Conservation (phyloP, 2,113 vertebrate species). For the Vidua macroura region DNA sequence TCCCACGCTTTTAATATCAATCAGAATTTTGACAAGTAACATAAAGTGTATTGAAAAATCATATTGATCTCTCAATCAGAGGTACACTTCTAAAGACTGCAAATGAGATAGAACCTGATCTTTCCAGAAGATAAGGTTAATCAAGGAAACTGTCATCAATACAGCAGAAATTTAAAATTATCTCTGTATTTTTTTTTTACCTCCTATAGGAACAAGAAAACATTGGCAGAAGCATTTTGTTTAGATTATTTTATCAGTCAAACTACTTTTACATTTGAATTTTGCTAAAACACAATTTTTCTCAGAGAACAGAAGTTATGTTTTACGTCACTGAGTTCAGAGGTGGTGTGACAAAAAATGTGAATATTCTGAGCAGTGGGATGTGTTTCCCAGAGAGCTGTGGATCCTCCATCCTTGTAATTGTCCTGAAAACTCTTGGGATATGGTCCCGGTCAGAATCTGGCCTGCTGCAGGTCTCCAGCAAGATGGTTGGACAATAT, state of each 20-base stretch:
- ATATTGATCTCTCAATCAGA: background rate
- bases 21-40: background rate
- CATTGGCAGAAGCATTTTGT: background rate
- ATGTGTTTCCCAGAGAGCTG: fast-evolving
- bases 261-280: background rate
- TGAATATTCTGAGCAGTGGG: background rate
- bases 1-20: background rate
- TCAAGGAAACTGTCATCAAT: background rate
- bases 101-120: background rate
- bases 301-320: background rate
- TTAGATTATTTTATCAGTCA: background rate
- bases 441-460: background rate
- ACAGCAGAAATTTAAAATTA: background rate
- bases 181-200: background rate
- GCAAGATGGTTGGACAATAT: background rate
- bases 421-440: fast-evolving
- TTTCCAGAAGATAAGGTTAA: background rate
- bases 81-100: background rate
- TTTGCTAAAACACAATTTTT: background rate
- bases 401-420: no score
- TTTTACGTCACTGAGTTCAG: background rate
- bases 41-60: background rate
- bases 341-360: background rate
- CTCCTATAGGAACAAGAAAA: background rate
- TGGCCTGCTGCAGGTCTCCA: background rate